These are phyloP conservation scores for Diarsia mendica DNA, from an alignment of 2,888 invertebrate species.

Conservation along the genomic window DNA sequence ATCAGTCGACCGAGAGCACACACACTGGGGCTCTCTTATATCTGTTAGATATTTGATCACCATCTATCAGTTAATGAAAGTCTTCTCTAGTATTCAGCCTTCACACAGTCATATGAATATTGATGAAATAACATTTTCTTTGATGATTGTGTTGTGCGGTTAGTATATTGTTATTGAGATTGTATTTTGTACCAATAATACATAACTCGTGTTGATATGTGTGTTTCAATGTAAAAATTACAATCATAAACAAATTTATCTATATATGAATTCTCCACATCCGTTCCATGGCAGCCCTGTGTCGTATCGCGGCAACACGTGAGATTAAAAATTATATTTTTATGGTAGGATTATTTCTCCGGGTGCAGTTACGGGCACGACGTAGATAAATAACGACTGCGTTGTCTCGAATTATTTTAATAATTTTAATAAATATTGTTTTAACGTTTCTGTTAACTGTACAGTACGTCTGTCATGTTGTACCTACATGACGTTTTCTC, in stretches of 20 bases:
- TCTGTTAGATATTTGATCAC: constrained; percentile 28
- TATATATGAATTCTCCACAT: not conserved
- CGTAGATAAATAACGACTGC: not conserved
- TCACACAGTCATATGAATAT: not conserved
- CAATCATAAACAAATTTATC: no score
- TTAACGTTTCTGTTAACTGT: not conserved
- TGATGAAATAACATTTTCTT: not conserved
- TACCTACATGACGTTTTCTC: not conserved
- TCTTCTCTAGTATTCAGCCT: no score
- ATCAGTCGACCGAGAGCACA: constrained; percentile 60
- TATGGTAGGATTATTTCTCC: constrained; percentile 13
- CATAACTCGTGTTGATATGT: not conserved
- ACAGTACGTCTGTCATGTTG: not conserved
- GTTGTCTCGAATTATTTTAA: not conserved
- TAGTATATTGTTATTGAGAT: no score
- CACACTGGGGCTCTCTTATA: constrained; percentile 19
- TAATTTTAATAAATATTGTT: no score
- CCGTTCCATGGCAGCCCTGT: not conserved
- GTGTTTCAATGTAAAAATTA: not conserved
- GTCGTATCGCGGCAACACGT: not conserved
- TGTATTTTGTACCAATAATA: not conserved
- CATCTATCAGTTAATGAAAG: not conserved
- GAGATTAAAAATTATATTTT: not conserved
- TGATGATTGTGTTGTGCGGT: not conserved
- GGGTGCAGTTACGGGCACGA: not conserved